These are phyloP conservation scores for Ursus arctos DNA, from an alignment of 2,113 vertebrate genomes.

Conservation along the genomic window DNA sequence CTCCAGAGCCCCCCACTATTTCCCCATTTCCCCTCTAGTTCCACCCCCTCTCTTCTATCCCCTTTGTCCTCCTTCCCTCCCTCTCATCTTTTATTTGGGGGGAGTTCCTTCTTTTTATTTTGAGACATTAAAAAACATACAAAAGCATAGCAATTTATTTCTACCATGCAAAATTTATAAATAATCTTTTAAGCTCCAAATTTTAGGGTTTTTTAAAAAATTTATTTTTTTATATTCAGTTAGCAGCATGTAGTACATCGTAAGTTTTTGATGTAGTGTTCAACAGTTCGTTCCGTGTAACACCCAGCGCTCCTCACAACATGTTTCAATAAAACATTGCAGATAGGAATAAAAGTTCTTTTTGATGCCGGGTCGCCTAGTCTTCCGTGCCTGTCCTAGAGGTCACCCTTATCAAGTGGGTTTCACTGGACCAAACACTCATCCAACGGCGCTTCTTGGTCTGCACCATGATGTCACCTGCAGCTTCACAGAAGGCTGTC, in stretches of 20 bases:
- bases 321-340: neutral
- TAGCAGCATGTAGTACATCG: neutral
- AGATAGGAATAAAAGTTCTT: constrained; percentile 9
- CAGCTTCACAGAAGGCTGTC: neutral
- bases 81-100: neutral
- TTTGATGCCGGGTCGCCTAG: neutral
- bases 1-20: neutral
- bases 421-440: neutral
- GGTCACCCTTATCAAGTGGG: neutral
- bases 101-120: neutral
- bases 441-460: neutral
- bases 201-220: neutral
- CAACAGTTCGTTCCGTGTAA: accelerated
- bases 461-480: accelerated
- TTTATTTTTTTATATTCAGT: neutral
- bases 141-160: neutral
- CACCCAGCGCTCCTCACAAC: neutral
- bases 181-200: neutral
- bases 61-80: neutral
- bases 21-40: neutral
- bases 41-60: accelerated
- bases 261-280: neutral
- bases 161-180: neutral
- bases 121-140: neutral
- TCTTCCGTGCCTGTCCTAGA: neutral